Base-by-base conservation (phyloP, 2,797 vertebrate species). In the Odontamblyopus lacepedii region DNA sequence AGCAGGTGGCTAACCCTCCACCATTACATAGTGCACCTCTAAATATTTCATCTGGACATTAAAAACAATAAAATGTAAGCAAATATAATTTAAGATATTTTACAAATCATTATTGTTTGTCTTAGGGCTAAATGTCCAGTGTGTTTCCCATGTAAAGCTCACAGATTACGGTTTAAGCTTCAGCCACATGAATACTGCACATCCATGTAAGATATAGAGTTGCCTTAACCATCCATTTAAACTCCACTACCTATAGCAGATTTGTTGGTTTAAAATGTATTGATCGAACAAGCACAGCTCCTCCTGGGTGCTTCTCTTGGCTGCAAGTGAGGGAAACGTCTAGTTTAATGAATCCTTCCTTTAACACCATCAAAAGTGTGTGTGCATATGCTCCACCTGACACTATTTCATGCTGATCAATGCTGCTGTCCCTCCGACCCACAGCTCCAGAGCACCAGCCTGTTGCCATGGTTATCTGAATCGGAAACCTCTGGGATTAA, bases 381-480 rank as follows among this genome's bases (percentile, higher is more conserved):
- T 72, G 53, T 55, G 71, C 50, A 72, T 19, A 18, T 61, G 81
- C 77, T 76, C 76, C 84, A 90, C 79, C 78, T 87, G 90, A 89
- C 82, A 87, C 86, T 70, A 80, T 89, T 90, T 91, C 84, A 91
- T 88, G 85, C 83, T 89, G 90, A 93, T 93, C 91, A 88, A 92
- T 92, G 87, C 83, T 73, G 87, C 85, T 90, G 88, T 91, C 86
- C 86, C 76, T 70, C 80, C 81, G 83, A 86, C 77, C 67, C 79
- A 77, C 83, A 83, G 86, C 90, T 80, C 60, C 73, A 81, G 87
- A 88, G 86, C 85, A 70, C 70, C 89, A 88, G 88, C 85, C 87
- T 89, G 92, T 93, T 93, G 91, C 92, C 92, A 94, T 94, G 92
- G 92, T 92, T 92, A 90, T 93, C 86, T 91, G 87, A 84, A 87